A percentile compares a stretch with the other conserved stretches of the same genome.
phyloP scores from a whole-genome alignment of 1,140 invertebrate genomes.

The Mercenaria mercenaria region DNA sequence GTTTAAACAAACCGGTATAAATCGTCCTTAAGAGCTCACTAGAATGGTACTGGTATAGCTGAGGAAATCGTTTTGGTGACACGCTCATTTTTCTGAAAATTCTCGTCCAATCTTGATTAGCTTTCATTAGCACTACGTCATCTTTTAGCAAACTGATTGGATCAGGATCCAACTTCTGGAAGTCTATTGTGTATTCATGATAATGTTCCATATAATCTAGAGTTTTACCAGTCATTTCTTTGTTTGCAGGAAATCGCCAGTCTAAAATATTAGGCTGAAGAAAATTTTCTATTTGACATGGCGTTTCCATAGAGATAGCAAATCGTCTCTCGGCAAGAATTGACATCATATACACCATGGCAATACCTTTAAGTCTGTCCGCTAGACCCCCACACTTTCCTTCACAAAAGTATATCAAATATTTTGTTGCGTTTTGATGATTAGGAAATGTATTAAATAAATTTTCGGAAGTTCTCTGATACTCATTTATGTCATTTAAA shows the following conservation, averaged over 20 bases:
- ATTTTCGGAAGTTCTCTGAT: neutral
- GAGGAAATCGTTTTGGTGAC: constrained; percentile 23
- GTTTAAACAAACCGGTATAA: constrained; percentile 47
- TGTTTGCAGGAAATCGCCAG: neutral
- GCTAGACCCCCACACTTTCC: constrained; percentile 12
- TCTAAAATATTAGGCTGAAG: constrained; percentile 29
- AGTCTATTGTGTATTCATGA: neutral
- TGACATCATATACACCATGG: constrained; percentile 31
- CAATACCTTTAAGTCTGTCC: constrained; percentile 36
- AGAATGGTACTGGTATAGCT: neutral
- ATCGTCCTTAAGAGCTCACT: constrained; percentile 37
- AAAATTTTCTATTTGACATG: constrained; percentile 23
- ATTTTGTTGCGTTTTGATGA: constrained; percentile 45
- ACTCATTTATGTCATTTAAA: neutral
- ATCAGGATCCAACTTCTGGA: constrained; percentile 25
- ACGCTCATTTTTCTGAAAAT: constrained; percentile 37
- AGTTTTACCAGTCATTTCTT: neutral
- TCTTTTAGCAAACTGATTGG: neutral
- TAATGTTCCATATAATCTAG: constrained; percentile 12
- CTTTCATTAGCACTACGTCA: constrained; percentile 18
- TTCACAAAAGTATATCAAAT: constrained; percentile 53
- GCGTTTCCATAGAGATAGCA: constrained; percentile 25
- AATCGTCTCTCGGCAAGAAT: constrained; percentile 18
- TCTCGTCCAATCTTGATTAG: constrained; percentile 42
- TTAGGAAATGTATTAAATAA: constrained; percentile 51